Conservation (phyloP, 2,888 invertebrate species). For the Crematogaster levior region DNA sequence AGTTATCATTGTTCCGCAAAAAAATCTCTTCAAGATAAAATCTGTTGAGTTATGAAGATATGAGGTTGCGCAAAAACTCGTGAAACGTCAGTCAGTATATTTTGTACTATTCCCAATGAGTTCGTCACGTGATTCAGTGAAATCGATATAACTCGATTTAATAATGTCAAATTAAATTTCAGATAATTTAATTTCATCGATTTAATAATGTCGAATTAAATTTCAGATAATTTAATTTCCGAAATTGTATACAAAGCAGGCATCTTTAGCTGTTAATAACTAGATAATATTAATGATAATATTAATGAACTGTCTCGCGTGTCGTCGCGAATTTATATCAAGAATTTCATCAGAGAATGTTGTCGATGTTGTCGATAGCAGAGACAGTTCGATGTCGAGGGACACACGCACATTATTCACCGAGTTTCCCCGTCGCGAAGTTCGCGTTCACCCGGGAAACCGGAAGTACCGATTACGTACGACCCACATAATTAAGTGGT, state of each 20-base stretch:
- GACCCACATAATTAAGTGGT: constrained; percentile 55
- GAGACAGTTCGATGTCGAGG: neutral
- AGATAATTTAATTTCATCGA: too few species aligned
- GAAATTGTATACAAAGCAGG: neutral
- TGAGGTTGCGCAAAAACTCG: neutral
- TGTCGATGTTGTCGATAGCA: neutral
- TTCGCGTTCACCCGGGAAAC: constrained; percentile 20
- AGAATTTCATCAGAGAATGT: constrained; percentile 15
- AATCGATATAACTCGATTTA: constrained; percentile 39
- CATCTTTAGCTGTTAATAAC: neutral
- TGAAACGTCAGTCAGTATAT: constrained; percentile 9
- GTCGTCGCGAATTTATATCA: neutral
- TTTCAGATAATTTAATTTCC: neutral
- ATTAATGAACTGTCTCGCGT: neutral
- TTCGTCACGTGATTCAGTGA: neutral
- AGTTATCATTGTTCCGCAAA: neutral
- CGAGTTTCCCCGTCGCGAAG: constrained; percentile 26
- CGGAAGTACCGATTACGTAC: constrained; percentile 49
- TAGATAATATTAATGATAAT: neutral
- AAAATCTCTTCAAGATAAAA: neutral
- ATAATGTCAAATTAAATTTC: too few species aligned
- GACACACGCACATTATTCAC: constrained; percentile 31
- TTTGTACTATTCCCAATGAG: neutral
- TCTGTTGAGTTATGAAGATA: neutral
- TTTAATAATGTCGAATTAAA: too few species aligned